Evolutionary conservation across 2,888 invertebrate genomes (phyloP).

Genomic region (Reticulitermes lucifugus): DNA sequence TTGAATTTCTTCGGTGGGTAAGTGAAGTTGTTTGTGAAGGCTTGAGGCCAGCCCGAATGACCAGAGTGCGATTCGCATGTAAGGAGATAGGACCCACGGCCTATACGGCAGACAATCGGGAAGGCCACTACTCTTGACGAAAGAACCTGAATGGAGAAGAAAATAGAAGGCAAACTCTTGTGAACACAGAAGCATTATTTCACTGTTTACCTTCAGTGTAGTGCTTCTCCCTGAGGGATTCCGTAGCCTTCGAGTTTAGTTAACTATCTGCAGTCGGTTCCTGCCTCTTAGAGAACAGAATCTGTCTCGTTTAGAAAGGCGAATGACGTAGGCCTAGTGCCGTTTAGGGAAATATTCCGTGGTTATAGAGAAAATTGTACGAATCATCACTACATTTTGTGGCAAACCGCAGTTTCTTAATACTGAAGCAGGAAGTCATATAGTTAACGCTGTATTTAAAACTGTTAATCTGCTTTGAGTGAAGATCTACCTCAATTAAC

Average conservation of each 20-base stretch:
- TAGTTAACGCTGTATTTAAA: no score
- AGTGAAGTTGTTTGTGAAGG: constrained; percentile 10
- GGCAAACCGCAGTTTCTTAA: no score
- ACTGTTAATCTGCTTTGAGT: neutral
- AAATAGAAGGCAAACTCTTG: neutral
- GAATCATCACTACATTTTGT: no score
- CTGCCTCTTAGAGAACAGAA: no score
- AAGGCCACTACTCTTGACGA: neutral
- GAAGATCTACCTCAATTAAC: neutral
- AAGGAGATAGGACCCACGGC: neutral
- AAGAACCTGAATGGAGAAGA: neutral
- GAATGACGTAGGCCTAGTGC: no score
- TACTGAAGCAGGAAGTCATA: no score
- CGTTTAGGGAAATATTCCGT: no score
- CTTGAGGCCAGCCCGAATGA: neutral
- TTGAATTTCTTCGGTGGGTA: constrained; percentile 5
- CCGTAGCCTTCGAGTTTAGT: neutral
- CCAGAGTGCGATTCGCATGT: neutral
- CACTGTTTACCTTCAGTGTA: neutral
- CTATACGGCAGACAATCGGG: neutral
- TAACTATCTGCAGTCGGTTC: no score
- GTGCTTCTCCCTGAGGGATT: neutral
- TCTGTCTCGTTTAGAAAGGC: no score
- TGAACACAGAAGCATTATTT: neutral
- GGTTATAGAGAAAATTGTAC: no score